These are phyloP conservation scores for Tretioscincus oriximinensis DNA, from an alignment of 2,113 vertebrate genomes.

Conservation along the genomic window DNA sequence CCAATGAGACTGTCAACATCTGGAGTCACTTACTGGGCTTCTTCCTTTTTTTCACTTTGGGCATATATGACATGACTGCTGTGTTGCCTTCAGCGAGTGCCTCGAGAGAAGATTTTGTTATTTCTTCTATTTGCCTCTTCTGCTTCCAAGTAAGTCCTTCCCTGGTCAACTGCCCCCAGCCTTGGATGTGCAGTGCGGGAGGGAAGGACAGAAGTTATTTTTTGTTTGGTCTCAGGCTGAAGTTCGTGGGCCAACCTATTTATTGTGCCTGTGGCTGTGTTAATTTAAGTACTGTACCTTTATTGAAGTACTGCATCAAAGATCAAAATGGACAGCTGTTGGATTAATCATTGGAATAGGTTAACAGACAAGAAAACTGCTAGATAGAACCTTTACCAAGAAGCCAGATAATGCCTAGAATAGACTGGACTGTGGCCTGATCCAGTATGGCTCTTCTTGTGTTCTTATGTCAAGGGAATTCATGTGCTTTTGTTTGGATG, in stretches of 20 bases:
- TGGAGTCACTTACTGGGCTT: constrained; percentile 95
- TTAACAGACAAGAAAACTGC: too few species aligned
- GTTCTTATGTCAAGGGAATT: background rate
- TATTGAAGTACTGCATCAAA: too few species aligned
- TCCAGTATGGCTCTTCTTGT: too few species aligned
- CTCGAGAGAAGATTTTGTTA: constrained; percentile 91
- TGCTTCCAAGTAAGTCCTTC: constrained; percentile 87
- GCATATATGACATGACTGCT: constrained; percentile 86
- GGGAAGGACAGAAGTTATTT: background rate
- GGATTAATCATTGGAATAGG: too few species aligned
- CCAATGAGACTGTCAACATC: constrained; percentile 93
- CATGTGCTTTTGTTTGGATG: background rate
- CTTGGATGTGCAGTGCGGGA: background rate
- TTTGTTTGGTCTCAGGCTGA: background rate
- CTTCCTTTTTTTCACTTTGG: constrained; percentile 87
- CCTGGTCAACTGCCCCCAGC: background rate
- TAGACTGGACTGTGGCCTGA: too few species aligned
- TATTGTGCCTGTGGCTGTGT: background rate
- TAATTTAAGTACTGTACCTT: background rate
- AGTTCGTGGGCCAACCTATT: background rate
- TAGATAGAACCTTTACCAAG: too few species aligned
- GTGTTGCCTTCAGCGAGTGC: constrained; percentile 85
- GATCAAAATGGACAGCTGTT: background rate
- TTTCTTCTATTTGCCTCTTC: constrained; percentile 90
- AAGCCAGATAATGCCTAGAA: too few species aligned